These are phyloP conservation scores for Phenganax subtilis DNA, from an alignment of 92 coral and sea anemone species.

Conservation along the genomic window DNA sequence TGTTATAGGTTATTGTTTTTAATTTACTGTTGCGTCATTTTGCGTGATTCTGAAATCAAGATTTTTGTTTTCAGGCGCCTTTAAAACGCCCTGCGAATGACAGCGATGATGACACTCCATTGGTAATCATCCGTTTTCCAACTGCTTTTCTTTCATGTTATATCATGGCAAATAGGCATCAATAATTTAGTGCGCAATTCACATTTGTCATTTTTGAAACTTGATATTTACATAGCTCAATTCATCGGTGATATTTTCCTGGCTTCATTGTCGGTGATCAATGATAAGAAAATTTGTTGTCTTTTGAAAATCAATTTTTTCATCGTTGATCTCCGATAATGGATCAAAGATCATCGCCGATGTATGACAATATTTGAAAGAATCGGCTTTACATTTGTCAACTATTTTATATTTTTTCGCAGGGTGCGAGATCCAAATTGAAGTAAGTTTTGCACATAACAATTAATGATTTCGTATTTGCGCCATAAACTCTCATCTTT, in stretches of 20 bases:
- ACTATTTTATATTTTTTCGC: neutral
- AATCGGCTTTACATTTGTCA: no score
- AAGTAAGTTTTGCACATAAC: neutral
- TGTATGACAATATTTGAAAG: no score
- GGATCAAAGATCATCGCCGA: no score
- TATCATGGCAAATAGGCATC: conserved; percentile 1
- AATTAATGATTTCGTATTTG: neutral
- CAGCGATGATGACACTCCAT: conserved; percentile 66
- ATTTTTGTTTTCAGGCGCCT: conserved; percentile 14
- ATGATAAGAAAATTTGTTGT: neutral
- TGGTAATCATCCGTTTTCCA: conserved; percentile 53
- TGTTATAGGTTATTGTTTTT: neutral
- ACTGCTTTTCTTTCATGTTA: neutral
- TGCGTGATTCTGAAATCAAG: neutral
- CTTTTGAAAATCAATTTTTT: neutral
- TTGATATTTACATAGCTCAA: no score
- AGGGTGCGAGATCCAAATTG: neutral
- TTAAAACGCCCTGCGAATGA: conserved; percentile 41
- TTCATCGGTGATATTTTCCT: no score
- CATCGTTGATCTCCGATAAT: neutral
- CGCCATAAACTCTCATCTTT: neutral
- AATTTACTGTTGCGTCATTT: neutral
- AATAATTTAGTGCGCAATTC: neutral
- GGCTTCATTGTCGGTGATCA: neutral
- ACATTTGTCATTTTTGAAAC: no score